phyloP scores from a whole-genome alignment of 1,140 invertebrate genomes.

The Heliconius congener region DNA sequence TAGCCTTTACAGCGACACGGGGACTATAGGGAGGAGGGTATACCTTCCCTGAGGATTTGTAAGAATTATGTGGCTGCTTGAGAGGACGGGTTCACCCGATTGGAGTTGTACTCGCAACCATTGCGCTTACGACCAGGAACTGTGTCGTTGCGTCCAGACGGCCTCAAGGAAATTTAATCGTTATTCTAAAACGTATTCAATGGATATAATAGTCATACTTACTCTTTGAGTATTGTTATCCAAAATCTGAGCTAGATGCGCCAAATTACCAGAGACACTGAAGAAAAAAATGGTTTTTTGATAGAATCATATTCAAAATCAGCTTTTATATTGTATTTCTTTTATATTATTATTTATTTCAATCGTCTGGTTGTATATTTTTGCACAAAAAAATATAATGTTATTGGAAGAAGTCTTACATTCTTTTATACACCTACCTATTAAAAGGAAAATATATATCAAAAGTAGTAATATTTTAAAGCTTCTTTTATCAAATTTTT shows the following conservation, averaged over 20 bases:
- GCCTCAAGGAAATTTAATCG: background rate
- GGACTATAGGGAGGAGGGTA: background rate
- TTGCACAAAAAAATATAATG: too few species aligned
- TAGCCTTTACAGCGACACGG: too few species aligned
- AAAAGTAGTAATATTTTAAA: too few species aligned
- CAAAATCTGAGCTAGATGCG: background rate
- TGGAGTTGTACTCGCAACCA: background rate
- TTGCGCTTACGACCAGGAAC: background rate
- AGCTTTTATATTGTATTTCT: too few species aligned
- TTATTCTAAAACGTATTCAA: background rate
- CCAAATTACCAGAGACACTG: background rate
- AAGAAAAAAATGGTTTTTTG: background rate
- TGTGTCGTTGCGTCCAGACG: background rate
- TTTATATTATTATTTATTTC: too few species aligned
- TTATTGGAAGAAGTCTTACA: too few species aligned
- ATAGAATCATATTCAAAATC: too few species aligned
- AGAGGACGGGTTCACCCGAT: background rate
- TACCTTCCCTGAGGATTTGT: background rate
- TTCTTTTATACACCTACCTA: too few species aligned
- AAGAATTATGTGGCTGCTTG: too few species aligned
- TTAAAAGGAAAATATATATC: background rate
- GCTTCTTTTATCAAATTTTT: too few species aligned
- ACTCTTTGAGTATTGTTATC: background rate
- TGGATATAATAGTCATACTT: background rate
- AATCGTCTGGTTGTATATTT: too few species aligned